Base-by-base conservation (phyloP, 1,140 invertebrate genomes). In the Dreissena rostriformis region DNA sequence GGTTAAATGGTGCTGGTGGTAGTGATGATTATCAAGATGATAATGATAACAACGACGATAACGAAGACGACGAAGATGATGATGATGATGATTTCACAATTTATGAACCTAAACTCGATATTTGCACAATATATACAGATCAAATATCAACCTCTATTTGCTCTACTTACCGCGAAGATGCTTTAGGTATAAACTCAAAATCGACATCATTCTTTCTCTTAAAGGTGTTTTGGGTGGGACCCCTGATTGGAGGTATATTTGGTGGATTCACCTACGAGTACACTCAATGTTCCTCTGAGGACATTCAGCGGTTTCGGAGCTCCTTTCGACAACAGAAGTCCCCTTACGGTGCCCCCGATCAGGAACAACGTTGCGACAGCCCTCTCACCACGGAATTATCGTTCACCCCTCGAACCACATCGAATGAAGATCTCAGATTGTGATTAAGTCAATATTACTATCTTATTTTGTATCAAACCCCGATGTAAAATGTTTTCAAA, bases 181-280 rank as follows among this genome's bases (percentile, higher is more conserved):
- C 17, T 61, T 61, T 6, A 11, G 17, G 2, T 17, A 24, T 68
- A 26, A 8, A 39, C 6, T n/a, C n/a, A n/a, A n/a, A n/a, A n/a
- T n/a, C 26, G 8, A 39, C 39, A 39, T 5, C 4, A 39, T 39
- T 39, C 8, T 39, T 39, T 39, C 39, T 39, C 39, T 39, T 71
- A 49, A 76, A 91, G 92, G 86, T 93, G 2, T 93, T 92, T 80
- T 93, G 92, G 92, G 83, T 93, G 28, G 93, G 91, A n/a, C 92
- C 92, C 12, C 67, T 93, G 12, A 63, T 91, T 17, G 92, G 90
- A 1, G 88, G 91, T 24, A 84, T 93, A 55, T 85, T 91, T 49
- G 92, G 88, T 26, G 88, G 85, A 22, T 82, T 88, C 39, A 77
- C 90, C 4, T 91, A 91, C 75, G 87, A 90, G 52, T 87, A 87